Evolutionary conservation across 2,797 vertebrate genomes (phyloP).

Genomic region (Macroramphosus scolopax): DNA sequence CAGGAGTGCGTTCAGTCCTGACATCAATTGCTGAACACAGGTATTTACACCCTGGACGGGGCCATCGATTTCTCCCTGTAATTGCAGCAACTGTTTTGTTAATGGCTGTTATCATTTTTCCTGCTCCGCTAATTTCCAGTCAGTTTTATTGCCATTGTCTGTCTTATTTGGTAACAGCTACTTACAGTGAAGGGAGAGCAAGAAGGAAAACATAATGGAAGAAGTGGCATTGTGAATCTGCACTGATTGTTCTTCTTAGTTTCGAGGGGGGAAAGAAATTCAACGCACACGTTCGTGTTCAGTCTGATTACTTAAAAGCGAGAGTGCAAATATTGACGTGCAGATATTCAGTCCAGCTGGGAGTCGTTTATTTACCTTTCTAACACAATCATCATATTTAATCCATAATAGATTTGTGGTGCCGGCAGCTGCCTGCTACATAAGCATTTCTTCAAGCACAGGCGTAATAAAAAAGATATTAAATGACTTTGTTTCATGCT

Average conservation of each 20-base stretch:
- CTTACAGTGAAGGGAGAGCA: too few relatives aligned
- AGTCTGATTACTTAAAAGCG: constrained; percentile 43
- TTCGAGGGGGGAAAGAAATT: not conserved
- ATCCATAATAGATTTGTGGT: constrained; percentile 26
- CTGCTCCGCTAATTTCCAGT: not conserved
- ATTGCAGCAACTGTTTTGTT: not conserved
- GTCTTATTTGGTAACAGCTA: not conserved
- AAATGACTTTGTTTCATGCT: not conserved
- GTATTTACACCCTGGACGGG: not conserved
- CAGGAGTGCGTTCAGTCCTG: not conserved
- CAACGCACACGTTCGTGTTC: constrained; percentile 31
- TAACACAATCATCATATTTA: constrained; percentile 39
- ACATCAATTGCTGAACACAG: not conserved
- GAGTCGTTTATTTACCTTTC: constrained; percentile 43
- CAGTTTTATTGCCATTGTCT: not conserved
- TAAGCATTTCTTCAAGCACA: constrained; percentile 3
- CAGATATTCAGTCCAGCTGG: constrained; percentile 28
- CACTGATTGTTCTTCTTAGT: too few relatives aligned
- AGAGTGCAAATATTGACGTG: constrained; percentile 52
- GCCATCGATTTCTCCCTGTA: not conserved
- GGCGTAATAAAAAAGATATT: constrained; percentile 1
- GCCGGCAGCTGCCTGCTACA: constrained; percentile 2
- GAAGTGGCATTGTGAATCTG: too few relatives aligned
- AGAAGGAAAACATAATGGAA: too few relatives aligned
- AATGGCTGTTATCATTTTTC: not conserved